Evolutionary conservation across 2,888 invertebrate species (phyloP), one percentile per base, ranked within the genome.

Genomic region (Chesias legatella): DNA sequence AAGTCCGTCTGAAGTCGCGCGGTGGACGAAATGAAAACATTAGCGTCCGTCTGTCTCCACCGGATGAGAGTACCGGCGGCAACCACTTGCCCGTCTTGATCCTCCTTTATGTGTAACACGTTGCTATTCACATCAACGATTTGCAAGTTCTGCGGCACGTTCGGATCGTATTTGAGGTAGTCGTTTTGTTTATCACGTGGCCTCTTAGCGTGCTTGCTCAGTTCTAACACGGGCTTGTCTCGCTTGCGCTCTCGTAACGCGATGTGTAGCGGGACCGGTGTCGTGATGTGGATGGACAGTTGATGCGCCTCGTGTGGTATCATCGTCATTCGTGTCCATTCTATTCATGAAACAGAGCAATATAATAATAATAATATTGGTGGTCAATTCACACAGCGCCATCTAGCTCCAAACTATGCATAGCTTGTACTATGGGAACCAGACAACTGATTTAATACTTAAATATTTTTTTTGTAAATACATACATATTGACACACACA

Each of bases 151-250:
- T 84, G 82, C 1, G 86, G 86, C 11, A 80, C 79, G 33, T 69
- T 78, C 0, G 81, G 79, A 24, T 86, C 85, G 56, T 86, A 86
- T 58, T 82, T 85, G 49, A 85, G 66, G 50, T 86, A 84, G 45
- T 76, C 77, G 53, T 74, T 65, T 39, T 78, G 73, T 39, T 70
- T 68, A 30, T 72, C 61, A 25, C 74, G 39, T 6, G 36, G 73
- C 6, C 72, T 71, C 10, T 67, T 77, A 1, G 77, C 73, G 48
- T 76, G 77, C 43, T 82, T 79, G 48, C 60, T 67, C 10, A 86
- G 68, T 43, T 85, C 81, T 0, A 86, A 57, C 26, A 82, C 65
- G 7, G 77, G 81, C 33, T 75, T 73, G 56, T 82, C 81, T 13
- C 74, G 64, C 28, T 77, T 78, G 2, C 80, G 65, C 35, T 86